Evolutionary conservation across 2,888 invertebrate species (phyloP), one percentile per base, ranked within the genome.

Genomic region (Eupithecia subfuscata): DNA sequence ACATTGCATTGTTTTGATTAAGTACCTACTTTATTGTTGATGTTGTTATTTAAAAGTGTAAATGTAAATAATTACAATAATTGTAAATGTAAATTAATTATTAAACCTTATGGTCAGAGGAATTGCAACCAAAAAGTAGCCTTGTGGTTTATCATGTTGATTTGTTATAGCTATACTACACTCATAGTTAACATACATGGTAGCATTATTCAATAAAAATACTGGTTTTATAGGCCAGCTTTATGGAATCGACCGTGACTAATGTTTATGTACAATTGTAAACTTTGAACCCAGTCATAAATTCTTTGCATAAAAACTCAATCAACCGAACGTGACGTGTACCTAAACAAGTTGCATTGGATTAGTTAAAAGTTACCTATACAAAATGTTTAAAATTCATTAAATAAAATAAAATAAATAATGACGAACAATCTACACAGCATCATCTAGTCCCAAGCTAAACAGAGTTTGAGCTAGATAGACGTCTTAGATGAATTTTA

Each of bases 231-330:
- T 56, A 22, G 11, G 56, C 11, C 22, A 56, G 22, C 5, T 56
- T 56, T 22, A 56, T 56, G 11, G 56, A 7, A 56, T 56, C 56
- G 56, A 56, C 56, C 56, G 56, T 56, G 56, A 56, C n/a, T 56
- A n/a, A 52, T 52, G n/a, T n/a, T 48, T 48, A 8, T 6, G 48
- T 48, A 48, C 18, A n/a, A 52, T 52, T 52, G 52, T 48, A n/a
- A n/a, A n/a, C n/a, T n/a, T 52, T 52, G 9, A 52, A 52, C 52
- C n/a, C n/a, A 52, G n/a, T 52, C n/a, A 52, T 8, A 52, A 52
- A 52, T 52, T 52, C n/a, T 52, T 40, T 40, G 43, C 43, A 52
- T 52, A 22, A 2, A 9, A 48, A 11, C n/a, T 52, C 52, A 3
- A 22, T 52, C 11, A 52, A 52, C 22, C n/a, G 11, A 52, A 56